Percentiles rank a stretch among this genome's conserved stretches.
phyloP scores from a whole-genome alignment of 2,797 vertebrate species.

The Phaenicophaeus curvirostris region DNA sequence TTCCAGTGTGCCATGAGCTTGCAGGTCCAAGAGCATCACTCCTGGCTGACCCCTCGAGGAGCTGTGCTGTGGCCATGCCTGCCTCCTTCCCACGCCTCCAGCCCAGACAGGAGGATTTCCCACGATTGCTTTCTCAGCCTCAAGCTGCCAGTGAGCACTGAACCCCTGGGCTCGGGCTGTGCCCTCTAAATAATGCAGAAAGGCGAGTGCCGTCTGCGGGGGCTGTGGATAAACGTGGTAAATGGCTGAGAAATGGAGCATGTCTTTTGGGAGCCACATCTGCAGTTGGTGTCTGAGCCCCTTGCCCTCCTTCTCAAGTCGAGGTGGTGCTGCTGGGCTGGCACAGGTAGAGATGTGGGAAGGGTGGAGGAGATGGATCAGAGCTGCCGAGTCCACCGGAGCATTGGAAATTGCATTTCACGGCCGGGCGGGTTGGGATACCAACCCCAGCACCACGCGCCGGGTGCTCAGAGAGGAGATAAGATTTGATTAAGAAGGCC shows the following conservation, averaged over 20 bases:
- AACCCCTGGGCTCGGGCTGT: not conserved
- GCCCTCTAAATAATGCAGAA: slow-evolving; percentile 34
- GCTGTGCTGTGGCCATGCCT: accelerated
- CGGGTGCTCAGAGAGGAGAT: slow-evolving; percentile 72
- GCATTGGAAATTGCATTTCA: slow-evolving; percentile 81
- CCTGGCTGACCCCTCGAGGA: not conserved
- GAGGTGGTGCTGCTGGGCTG: accelerated
- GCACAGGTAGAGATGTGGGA: not conserved
- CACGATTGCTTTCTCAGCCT: not conserved
- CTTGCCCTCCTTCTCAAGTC: not conserved
- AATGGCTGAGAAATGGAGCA: slow-evolving; percentile 58
- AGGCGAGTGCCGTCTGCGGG: not conserved
- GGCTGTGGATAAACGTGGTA: slow-evolving; percentile 13
- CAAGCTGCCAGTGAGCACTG: not conserved
- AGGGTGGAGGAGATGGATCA: not conserved
- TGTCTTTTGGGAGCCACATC: slow-evolving; percentile 20
- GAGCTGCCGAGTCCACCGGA: not conserved
- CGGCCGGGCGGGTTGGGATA: slow-evolving; percentile 63
- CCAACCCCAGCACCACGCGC: slow-evolving; percentile 44
- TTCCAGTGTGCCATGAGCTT: accelerated
- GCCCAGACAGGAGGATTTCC: not conserved
- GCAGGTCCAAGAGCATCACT: not conserved
- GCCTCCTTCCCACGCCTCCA: not conserved
- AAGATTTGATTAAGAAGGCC: slow-evolving; percentile 83
- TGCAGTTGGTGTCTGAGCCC: accelerated